A percentile compares a stretch with the other conserved stretches of the same genome.
Conservation (phyloP, 2,888 invertebrate genomes). For the Cosmorhoe ocellata region DNA sequence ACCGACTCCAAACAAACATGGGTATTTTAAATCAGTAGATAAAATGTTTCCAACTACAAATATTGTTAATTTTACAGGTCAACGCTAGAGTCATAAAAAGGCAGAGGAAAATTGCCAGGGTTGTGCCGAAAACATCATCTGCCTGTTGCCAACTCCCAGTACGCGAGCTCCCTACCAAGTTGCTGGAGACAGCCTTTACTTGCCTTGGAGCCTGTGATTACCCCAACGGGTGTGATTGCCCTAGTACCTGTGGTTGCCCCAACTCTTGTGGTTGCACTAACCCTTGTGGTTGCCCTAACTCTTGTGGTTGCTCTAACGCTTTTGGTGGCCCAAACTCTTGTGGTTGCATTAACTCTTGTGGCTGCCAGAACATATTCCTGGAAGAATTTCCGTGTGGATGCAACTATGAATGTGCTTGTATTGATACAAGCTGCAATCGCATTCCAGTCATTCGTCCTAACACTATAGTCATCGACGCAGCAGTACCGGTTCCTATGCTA, state of each 20-base stretch:
- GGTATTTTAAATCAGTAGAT: too few relatives aligned
- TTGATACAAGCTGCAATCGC: slow-evolving; percentile 13
- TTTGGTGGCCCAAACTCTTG: not conserved
- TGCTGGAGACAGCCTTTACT: slow-evolving; percentile 1
- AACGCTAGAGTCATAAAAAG: slow-evolving; percentile 23
- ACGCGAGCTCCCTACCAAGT: not conserved
- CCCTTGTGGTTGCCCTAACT: too few relatives aligned
- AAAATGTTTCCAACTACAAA: too few relatives aligned
- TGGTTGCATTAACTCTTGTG: slow-evolving; percentile 6
- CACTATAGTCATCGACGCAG: slow-evolving; percentile 1
- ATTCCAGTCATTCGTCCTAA: slow-evolving; percentile 21
- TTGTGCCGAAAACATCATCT: not conserved
- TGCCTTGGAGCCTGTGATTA: not conserved
- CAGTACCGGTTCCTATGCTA: slow-evolving; percentile 3
- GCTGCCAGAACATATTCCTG: slow-evolving; percentile 18
- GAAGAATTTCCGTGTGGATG: slow-evolving; percentile 26
- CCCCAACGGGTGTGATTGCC: not conserved
- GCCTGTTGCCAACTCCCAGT: slow-evolving; percentile 1
- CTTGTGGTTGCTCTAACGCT: not conserved
- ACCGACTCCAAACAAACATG: too few relatives aligned
- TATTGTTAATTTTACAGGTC: slow-evolving; percentile 18
- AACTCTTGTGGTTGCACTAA: not conserved
- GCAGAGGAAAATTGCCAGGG: slow-evolving; percentile 19
- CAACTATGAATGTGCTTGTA: slow-evolving; percentile 14
- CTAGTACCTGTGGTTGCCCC: not conserved